A percentile compares a stretch with the other conserved stretches of the same genome.
phyloP scores from a whole-genome alignment of 2,797 vertebrate species.

The Iguana delicatissima region DNA sequence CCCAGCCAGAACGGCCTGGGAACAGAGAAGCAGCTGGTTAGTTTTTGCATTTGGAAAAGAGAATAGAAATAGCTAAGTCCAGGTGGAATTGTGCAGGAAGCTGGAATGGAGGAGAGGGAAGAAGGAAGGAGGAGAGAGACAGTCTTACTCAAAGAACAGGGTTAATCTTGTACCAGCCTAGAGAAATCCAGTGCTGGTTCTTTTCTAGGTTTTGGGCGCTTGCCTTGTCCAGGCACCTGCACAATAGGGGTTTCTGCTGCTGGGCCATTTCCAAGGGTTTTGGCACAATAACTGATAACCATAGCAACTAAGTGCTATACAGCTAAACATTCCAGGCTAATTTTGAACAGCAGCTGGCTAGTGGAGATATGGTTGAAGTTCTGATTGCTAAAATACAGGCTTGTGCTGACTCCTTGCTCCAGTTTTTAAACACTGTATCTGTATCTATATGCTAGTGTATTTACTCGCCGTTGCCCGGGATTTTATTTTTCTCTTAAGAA shows the following conservation, averaged over 20 bases:
- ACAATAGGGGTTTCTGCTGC: neutral
- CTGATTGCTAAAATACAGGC: slow-evolving; percentile 1
- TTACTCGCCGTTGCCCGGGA: no score
- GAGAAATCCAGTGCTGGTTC: neutral
- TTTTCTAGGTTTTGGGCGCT: neutral
- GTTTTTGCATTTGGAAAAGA: neutral
- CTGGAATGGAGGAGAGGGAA: no score
- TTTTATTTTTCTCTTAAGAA: no score
- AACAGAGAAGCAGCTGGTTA: slow-evolving; percentile 4
- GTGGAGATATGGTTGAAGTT: neutral
- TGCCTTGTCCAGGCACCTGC: neutral
- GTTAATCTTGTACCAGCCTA: neutral
- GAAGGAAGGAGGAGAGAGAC: neutral
- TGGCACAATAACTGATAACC: slow-evolving; percentile 16
- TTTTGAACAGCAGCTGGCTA: slow-evolving; percentile 6
- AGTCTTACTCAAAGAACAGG: neutral
- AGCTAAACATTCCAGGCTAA: slow-evolving; percentile 12
- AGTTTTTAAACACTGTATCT: neutral
- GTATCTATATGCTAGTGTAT: neutral
- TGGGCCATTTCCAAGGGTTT: neutral
- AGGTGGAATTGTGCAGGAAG: no score
- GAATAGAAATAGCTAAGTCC: neutral
- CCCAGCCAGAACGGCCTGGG: neutral
- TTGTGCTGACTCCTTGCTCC: neutral
- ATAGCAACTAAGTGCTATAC: slow-evolving; percentile 10